Conservation (phyloP, 2,888 invertebrate genomes). For the Drosophila picticornis region DNA sequence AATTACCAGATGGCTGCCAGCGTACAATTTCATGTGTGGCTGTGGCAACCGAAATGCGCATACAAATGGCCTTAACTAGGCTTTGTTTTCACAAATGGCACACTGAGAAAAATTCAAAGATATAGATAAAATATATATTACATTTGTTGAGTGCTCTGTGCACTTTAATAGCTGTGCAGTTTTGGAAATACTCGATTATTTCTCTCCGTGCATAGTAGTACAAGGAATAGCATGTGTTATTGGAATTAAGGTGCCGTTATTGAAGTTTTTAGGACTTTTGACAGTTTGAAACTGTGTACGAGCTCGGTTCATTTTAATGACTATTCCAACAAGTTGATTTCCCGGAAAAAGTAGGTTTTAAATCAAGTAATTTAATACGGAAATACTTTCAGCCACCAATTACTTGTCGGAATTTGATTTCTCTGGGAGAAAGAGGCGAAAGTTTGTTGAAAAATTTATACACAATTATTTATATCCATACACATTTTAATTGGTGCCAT, state of each 20-base stretch:
- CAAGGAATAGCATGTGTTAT: constrained; percentile 24
- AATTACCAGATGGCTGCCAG: constrained; percentile 49
- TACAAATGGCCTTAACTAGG: constrained; percentile 48
- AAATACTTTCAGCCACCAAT: neutral
- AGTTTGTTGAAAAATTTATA: neutral
- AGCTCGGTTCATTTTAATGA: constrained; percentile 14
- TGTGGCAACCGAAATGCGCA: constrained; percentile 34
- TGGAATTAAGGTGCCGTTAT: constrained; percentile 26
- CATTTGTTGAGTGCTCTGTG: too few relatives aligned
- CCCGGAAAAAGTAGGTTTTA: neutral
- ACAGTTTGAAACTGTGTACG: constrained; percentile 2
- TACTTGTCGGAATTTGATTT: neutral
- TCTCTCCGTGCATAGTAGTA: neutral
- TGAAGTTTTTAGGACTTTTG: constrained; percentile 11
- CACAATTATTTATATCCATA: neutral
- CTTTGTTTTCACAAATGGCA: constrained; percentile 17
- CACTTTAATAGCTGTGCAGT: too few relatives aligned
- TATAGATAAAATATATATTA: neutral
- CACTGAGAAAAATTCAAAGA: constrained; percentile 1
- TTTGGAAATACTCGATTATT: neutral
- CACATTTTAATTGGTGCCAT: neutral
- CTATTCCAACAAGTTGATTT: constrained; percentile 2
- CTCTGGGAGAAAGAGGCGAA: neutral
- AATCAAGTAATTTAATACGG: neutral
- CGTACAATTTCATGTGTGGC: constrained; percentile 40